phyloP scores from a whole-genome alignment of 2,797 vertebrate genomes.

The Tenualosa thibaudeaui region DNA sequence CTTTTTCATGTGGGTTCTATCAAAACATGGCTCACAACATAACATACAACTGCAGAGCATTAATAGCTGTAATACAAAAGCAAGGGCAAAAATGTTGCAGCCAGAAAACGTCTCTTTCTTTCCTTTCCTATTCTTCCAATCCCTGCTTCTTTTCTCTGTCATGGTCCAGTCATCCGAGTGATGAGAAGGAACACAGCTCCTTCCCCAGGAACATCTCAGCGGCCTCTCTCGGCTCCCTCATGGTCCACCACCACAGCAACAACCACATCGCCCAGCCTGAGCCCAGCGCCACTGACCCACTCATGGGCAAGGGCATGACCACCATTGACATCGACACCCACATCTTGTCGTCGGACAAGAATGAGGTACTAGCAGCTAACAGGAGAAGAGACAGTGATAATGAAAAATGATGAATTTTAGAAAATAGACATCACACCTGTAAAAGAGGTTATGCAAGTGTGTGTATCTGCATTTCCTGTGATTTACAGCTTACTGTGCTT shows the following conservation, averaged over 20 bases:
- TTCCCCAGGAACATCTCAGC: constrained; percentile 96
- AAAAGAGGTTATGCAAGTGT: background rate
- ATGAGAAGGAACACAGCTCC: constrained; percentile 89
- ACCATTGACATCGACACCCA: constrained; percentile 68
- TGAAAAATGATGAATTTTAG: background rate
- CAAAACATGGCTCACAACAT: too few species aligned
- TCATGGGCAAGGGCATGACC: constrained; percentile 74
- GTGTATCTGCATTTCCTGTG: background rate
- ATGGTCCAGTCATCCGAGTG: constrained; percentile 86
- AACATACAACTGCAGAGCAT: background rate
- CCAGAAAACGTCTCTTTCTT: background rate
- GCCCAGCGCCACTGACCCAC: constrained; percentile 86
- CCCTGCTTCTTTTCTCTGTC: constrained; percentile 35
- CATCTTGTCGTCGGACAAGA: constrained; percentile 79
- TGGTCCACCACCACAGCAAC: constrained; percentile 82
- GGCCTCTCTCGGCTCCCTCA: constrained; percentile 88
- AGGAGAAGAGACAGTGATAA: background rate
- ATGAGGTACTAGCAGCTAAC: constrained; percentile 66
- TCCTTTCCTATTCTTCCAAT: constrained; percentile 42
- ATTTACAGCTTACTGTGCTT: background rate
- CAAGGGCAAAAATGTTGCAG: background rate
- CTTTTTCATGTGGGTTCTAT: too few species aligned
- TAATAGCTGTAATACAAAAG: background rate
- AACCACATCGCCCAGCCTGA: constrained; percentile 73
- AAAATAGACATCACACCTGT: background rate